These are phyloP conservation scores for Malurus cyaneus DNA, from an alignment of 2,113 vertebrate genomes.

Conservation along the genomic window DNA sequence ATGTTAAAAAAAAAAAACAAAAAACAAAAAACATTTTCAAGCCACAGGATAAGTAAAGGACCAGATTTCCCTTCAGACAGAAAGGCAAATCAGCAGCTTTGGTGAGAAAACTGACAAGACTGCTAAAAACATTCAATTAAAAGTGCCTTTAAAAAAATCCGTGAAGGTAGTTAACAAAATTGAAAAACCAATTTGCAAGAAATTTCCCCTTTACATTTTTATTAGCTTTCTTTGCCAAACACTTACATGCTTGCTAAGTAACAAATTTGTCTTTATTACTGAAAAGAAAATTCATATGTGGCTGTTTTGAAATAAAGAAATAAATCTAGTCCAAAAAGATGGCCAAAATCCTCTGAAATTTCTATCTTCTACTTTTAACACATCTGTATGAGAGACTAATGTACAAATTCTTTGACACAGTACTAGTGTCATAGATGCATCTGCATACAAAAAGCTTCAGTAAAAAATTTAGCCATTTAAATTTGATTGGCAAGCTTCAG, in stretches of 20 bases:
- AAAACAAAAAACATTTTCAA: neutral
- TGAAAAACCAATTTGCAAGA: neutral
- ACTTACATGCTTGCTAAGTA: neutral
- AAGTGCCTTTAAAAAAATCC: neutral
- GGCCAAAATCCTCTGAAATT: neutral
- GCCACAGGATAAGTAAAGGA: neutral
- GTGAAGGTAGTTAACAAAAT: neutral
- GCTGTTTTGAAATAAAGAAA: neutral
- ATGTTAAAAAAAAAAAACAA: neutral
- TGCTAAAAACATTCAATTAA: neutral
- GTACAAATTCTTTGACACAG: neutral
- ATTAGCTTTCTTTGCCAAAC: constrained; percentile 17
- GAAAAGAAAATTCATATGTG: neutral
- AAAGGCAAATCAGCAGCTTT: neutral
- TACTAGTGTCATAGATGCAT: neutral
- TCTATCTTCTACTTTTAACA: neutral
- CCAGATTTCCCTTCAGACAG: neutral
- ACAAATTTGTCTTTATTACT: neutral
- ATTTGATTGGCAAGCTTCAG: neutral
- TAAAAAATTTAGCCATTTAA: neutral
- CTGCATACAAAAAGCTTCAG: neutral
- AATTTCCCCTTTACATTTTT: neutral
- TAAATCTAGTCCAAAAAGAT: neutral
- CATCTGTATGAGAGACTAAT: neutral
- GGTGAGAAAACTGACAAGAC: neutral